phyloP scores from a whole-genome alignment of 2,888 invertebrate species.

The Latheticus oryzae region DNA sequence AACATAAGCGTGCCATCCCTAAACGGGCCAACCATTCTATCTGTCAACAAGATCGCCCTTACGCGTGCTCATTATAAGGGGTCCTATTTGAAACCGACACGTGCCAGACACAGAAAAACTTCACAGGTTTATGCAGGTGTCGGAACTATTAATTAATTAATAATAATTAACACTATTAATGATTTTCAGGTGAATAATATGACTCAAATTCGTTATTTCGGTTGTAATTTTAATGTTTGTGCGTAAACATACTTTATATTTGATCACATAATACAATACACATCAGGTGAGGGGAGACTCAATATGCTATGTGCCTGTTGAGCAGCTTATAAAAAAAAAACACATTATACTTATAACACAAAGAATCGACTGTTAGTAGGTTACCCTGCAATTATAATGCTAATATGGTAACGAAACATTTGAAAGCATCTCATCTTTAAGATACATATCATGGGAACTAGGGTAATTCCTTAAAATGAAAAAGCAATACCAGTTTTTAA shows the following conservation, averaged over 20 bases:
- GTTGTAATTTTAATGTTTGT: too few species aligned
- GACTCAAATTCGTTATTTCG: too few species aligned
- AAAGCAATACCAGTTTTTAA: too few species aligned
- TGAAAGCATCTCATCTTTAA: constrained; percentile 50
- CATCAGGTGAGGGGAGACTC: constrained; percentile 21
- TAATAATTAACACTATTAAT: too few species aligned
- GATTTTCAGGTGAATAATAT: too few species aligned
- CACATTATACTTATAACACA: constrained; percentile 17
- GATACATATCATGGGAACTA: constrained; percentile 29
- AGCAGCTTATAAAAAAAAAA: constrained; percentile 23
- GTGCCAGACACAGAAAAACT: too few species aligned
- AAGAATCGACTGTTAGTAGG: constrained; percentile 49
- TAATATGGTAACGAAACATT: constrained; percentile 53
- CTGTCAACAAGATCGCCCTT: constrained; percentile 26
- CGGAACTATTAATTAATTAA: too few species aligned
- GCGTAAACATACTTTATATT: too few species aligned
- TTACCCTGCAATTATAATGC: constrained; percentile 57
- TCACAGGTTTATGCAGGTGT: too few species aligned
- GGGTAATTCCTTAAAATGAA: too few species aligned
- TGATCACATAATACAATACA: too few species aligned
- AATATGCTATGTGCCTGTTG: constrained; percentile 27
- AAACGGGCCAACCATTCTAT: constrained; percentile 39
- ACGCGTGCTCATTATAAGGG: constrained; percentile 21
- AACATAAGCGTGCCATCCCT: constrained; percentile 35
- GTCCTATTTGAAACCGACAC: constrained; percentile 24